Evolutionary conservation across 2,888 invertebrate genomes (phyloP), one percentile per base, ranked within the genome.

Genomic region (Coleophora flavipennella): DNA sequence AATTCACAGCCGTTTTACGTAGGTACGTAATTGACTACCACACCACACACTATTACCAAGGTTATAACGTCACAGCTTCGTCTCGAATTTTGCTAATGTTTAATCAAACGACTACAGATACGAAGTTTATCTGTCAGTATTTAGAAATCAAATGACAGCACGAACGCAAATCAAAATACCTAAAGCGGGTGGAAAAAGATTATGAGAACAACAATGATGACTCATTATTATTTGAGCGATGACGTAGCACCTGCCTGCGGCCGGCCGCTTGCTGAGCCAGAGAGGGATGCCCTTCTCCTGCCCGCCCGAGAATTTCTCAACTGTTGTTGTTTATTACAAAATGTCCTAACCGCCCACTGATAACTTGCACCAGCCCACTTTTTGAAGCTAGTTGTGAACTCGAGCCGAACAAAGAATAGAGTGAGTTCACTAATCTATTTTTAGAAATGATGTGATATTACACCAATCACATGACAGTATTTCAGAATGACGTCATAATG

Each of bases 241-340:
- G 77, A 78, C 77, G 77, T 81, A 61, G 57, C 57, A 61, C 49
- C 64, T n/a, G 31, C 27, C 31, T 72, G 10, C 11, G 7, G 10
- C 11, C 11, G 29, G 8, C 11, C 11, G 29, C 20, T 20, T 20
- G n/a, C n/a, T n/a, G n/a, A n/a, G n/a, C n/a, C n/a, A 10, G 10
- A 76, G 70, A 81, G 83, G 81, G 81, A 81, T 81, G 78, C 81
- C 83, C 81, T 79, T 77, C 74, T 79, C 72, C 59, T 61, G 53
- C 71, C n/a, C n/a, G n/a, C n/a, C 59, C 61, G 53, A 70, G 68
- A 74, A 73, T 66, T 72, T 66, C 53, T 57, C 44, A 35, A n/a
- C 10, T 10, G 11, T 4, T 9, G 42, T 40, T 41, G 37, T 44
- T 35, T 46, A 47, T 47, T 54, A 51, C 60, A 44, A 74, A 78